These are phyloP conservation scores for Phyllotreta striolata DNA, from an alignment of 2,888 invertebrate species.

Conservation along the genomic window DNA sequence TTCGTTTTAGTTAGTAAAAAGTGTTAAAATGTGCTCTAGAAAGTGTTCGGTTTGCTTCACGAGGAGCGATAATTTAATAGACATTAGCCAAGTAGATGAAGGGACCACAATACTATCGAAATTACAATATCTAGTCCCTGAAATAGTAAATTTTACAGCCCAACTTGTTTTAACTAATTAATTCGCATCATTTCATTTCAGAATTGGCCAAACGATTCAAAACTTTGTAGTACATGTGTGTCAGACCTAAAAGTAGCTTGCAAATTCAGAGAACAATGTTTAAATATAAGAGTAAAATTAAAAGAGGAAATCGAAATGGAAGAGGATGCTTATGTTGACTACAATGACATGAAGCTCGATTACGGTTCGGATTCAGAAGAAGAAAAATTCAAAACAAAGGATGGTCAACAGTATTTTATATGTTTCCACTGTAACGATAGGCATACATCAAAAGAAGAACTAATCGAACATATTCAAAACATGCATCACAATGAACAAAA, in stretches of 20 bases:
- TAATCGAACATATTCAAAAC: conserved; percentile 39
- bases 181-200: conserved; percentile 33
- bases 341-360: conserved; percentile 29
- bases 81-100: conserved; percentile 33
- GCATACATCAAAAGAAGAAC: conserved; percentile 39
- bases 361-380: conserved; percentile 24
- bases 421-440: conserved; percentile 42
- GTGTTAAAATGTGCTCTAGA: conserved; percentile 24
- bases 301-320: conserved; percentile 22
- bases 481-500: conserved; percentile 32
- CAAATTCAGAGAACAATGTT: conserved; percentile 42
- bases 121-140: conserved; percentile 40
- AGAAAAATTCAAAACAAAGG: conserved; percentile 7
- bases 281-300: conserved; percentile 32
- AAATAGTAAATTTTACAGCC: conserved; percentile 40
- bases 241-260: conserved; percentile 37
- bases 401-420: conserved; percentile 32
- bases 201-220: conserved; percentile 42
- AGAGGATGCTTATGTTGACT: conserved; percentile 16
- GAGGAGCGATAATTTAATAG: conserved; percentile 24
- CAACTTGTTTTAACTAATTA: not conserved
- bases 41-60: conserved; percentile 44
- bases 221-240: conserved; percentile 43
- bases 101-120: conserved; percentile 36
- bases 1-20: not conserved